phyloP scores from a whole-genome alignment of 2,888 invertebrate species.

The Tinea trinotella region DNA sequence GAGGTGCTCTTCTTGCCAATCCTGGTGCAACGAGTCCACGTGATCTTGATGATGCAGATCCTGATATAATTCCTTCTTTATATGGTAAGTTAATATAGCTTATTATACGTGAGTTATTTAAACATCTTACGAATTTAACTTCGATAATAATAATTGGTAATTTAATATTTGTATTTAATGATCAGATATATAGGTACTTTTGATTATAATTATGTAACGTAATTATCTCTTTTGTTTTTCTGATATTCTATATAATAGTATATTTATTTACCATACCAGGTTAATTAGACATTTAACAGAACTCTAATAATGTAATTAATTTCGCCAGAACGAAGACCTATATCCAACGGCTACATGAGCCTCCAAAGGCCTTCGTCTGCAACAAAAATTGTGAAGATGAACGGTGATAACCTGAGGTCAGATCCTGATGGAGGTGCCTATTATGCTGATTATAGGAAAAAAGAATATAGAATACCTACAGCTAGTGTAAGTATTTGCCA shows the following conservation, averaged over 20 bases:
- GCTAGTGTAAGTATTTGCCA: constrained; percentile 68
- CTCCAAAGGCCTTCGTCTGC: constrained; percentile 56
- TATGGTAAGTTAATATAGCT: constrained; percentile 81
- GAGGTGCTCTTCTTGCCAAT: constrained; percentile 43
- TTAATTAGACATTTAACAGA: too few relatives aligned
- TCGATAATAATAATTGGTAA: too few relatives aligned
- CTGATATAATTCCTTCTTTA: constrained; percentile 90
- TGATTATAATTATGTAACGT: too few relatives aligned
- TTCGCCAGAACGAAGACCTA: constrained; percentile 53
- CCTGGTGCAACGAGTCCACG: constrained; percentile 43
- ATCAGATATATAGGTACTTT: too few relatives aligned
- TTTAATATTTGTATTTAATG: too few relatives aligned
- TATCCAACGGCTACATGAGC: constrained; percentile 68
- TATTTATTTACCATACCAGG: too few relatives aligned
- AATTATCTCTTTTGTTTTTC: too few relatives aligned
- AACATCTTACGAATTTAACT: too few relatives aligned
- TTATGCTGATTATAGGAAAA: constrained; percentile 61
- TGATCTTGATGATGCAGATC: constrained; percentile 82
- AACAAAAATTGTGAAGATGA: constrained; percentile 40
- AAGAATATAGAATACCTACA: constrained; percentile 66
- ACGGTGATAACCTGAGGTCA: constrained; percentile 51
- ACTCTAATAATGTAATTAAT: not conserved
- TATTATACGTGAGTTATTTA: too few relatives aligned
- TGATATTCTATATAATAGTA: too few relatives aligned
- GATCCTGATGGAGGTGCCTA: constrained; percentile 63